Base-by-base conservation (phyloP, 2,888 invertebrate genomes). In the Apamea sordens region DNA sequence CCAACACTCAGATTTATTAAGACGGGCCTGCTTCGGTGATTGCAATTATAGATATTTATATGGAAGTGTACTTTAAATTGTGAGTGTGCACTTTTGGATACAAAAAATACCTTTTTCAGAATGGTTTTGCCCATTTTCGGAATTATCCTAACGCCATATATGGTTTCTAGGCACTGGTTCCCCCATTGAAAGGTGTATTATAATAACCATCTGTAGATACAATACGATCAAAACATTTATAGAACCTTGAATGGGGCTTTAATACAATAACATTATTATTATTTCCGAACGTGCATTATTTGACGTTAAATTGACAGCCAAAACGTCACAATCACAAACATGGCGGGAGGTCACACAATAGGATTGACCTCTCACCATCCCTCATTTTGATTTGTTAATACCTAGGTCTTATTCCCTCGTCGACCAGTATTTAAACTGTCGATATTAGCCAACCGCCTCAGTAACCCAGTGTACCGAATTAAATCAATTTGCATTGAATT, bases 401-500 rank as follows among this genome's bases (percentile, higher is more conserved):
- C 67, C 24, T 44, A 61, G 21, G 53, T 68, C 11, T 36, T 44
- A 61, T 53, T 44, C 28, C 50, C 8, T n/a, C 15, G 32, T 11
- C 18, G 63, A 24, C 36, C 28, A 56, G 44, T 76, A 32, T 80
- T 69, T 59, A 41, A 50, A 74, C 18, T 56, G 64, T 59, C 56
- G 63, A 72, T 36, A 76, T 77, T 83, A 79, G 75, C 76, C 73
- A 80, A 84, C 77, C 69, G 84, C 36, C 63, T 83, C 72, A 77
- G 69, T 88, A 88, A 89, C 86, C 85, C 71, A 82, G 75, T 89
- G 79, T 68, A 68, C 83, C 73, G 77, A 85, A 89, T 89, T 73
- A 79, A 84, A 83, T 56, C 11, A 50, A 88, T 89, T 88, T 86
- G 77, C 89, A 89, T 89, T 83, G 81, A 89, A 89, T 89, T 75